Percentiles rank a stretch among this genome's conserved stretches.
phyloP scores from a whole-genome alignment of 2,113 vertebrate species.

The Perca fluviatilis region DNA sequence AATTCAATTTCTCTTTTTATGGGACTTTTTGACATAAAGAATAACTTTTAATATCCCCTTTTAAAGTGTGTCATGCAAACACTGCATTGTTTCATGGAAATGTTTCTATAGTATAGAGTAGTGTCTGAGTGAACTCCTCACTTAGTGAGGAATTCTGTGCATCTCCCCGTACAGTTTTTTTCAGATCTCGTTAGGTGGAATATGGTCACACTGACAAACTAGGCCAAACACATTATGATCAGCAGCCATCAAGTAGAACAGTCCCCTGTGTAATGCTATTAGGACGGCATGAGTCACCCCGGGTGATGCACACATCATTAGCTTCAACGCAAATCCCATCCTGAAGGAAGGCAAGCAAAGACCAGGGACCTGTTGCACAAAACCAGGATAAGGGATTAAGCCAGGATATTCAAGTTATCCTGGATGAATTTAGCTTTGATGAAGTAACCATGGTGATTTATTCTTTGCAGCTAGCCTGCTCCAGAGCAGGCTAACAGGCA shows the following conservation, averaged over 20 bases:
- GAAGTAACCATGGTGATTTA: too few relatives aligned
- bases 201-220: conserved; percentile 45
- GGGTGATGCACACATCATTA: conserved; percentile 48
- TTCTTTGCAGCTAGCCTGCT: too few relatives aligned
- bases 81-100: not conserved
- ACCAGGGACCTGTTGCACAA: too few relatives aligned
- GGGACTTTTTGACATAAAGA: not conserved
- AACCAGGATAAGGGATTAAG: too few relatives aligned
- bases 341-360: conserved; percentile 43
- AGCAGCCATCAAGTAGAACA: conserved; percentile 55
- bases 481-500: too few relatives aligned
- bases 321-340: conserved; percentile 39
- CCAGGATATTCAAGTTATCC: too few relatives aligned
- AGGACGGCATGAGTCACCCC: conserved; percentile 40
- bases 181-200: conserved; percentile 44
- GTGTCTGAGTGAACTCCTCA: not conserved
- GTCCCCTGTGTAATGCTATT: conserved; percentile 63
- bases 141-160: not conserved
- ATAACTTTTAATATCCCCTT: not conserved
- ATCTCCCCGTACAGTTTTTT: conserved; percentile 6
- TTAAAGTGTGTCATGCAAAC: not conserved
- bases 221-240: conserved; percentile 66
- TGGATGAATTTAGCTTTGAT: too few relatives aligned
- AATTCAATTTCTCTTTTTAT: not conserved
- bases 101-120: not conserved